These are phyloP conservation scores for Caradrina clavipalpis DNA, from an alignment of 2,888 invertebrate genomes.

Conservation along the genomic window DNA sequence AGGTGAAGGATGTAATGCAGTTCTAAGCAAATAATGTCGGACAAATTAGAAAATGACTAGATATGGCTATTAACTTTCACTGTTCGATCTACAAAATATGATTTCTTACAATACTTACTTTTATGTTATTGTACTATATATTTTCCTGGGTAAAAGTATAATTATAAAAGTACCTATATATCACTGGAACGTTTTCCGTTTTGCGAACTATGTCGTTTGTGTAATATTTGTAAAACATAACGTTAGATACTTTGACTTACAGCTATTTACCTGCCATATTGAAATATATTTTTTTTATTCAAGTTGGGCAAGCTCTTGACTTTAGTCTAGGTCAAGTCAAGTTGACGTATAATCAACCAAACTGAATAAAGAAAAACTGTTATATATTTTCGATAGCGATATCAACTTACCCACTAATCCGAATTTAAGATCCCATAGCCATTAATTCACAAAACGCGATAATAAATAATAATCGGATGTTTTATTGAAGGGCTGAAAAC, in stretches of 20 bases:
- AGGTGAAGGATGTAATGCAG: background rate
- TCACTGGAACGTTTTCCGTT: no score
- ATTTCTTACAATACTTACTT: background rate
- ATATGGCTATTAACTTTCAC: background rate
- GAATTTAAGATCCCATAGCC: constrained; percentile 3
- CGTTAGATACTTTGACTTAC: background rate
- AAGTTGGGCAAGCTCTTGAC: no score
- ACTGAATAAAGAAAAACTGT: background rate
- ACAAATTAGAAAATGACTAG: constrained; percentile 17
- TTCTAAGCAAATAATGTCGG: background rate
- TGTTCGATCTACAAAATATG: background rate
- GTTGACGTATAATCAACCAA: background rate
- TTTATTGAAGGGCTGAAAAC: constrained; percentile 50
- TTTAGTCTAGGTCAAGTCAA: no score
- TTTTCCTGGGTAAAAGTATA: no score
- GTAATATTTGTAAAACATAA: background rate
- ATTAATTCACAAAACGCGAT: constrained; percentile 29
- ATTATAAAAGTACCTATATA: no score
- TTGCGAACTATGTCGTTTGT: no score
- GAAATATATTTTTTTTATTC: no score
- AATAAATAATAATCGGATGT: constrained; percentile 53
- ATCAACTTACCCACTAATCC: constrained; percentile 20
- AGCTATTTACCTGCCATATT: background rate
- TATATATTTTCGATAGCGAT: background rate
- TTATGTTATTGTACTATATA: no score